A percentile compares a stretch with the other conserved stretches of the same genome.
Evolutionary conservation across 1,140 invertebrate species (phyloP).

Genomic region (Dendrolimus punctatus): DNA sequence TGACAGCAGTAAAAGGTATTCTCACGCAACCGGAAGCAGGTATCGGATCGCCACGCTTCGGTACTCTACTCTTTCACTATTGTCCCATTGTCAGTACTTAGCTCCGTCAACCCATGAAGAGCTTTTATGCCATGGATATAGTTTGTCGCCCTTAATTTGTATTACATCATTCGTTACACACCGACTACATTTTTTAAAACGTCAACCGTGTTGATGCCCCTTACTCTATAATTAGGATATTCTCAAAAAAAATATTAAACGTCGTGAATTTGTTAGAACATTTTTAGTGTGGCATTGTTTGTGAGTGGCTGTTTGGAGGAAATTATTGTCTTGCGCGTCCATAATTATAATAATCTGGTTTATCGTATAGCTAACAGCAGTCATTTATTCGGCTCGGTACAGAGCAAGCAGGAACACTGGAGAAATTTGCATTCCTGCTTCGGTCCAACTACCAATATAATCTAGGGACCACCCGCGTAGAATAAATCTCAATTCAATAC

Average conservation of each 20-base stretch:
- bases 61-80: conserved; percentile 56
- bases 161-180: conserved; percentile 50
- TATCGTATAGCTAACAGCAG: conserved; percentile 11
- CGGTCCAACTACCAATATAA: conserved; percentile 43
- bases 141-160: conserved; percentile 51
- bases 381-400: conserved; percentile 23
- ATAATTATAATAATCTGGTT: conserved; percentile 11
- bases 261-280: too few species aligned
- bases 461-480: conserved; percentile 65
- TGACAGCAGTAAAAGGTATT: conserved; percentile 45
- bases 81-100: conserved; percentile 58
- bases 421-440: conserved; percentile 66
- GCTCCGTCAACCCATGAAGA: conserved; percentile 44
- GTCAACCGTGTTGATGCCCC: conserved; percentile 8
- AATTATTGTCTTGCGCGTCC: too few species aligned
- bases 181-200: conserved; percentile 32
- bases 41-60: conserved; percentile 52
- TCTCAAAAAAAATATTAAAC: too few species aligned
- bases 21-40: conserved; percentile 57
- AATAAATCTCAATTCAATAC: conserved; percentile 35
- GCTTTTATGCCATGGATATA: conserved; percentile 46
- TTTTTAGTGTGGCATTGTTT: too few species aligned
- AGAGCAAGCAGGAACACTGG: conserved; percentile 33
- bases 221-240: too few species aligned
- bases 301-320: too few species aligned